Evolutionary conservation across 2,113 vertebrate genomes (phyloP).

Genomic region (Butorides virescens): DNA sequence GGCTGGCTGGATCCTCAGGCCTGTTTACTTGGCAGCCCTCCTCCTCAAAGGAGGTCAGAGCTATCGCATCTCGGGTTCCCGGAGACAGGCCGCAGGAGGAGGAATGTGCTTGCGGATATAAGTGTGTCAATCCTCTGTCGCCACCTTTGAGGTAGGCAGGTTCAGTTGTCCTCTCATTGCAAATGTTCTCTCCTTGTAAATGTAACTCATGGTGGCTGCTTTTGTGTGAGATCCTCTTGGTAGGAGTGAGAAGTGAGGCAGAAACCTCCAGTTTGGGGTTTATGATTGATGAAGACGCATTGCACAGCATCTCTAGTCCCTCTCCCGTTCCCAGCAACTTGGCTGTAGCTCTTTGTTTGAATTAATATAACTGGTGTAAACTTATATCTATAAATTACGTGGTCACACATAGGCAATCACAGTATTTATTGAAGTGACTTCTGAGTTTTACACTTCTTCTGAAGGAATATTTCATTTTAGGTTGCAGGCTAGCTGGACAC

Average conservation of each 20-base stretch:
- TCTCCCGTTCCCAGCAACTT: background rate
- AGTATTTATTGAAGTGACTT: background rate
- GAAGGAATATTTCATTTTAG: background rate
- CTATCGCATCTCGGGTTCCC: background rate
- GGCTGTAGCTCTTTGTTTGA: background rate
- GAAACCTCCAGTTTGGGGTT: background rate
- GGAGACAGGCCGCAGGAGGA: background rate
- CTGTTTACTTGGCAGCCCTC: background rate
- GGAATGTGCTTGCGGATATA: background rate
- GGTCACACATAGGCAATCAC: fast-evolving
- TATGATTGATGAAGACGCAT: background rate
- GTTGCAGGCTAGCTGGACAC: background rate
- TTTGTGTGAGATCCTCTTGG: background rate
- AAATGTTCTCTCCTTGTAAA: background rate
- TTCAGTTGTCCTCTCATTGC: background rate
- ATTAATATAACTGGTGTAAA: background rate
- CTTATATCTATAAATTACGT: background rate
- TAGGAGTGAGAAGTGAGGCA: background rate
- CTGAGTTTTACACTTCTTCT: background rate
- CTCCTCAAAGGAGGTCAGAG: constrained; percentile 9
- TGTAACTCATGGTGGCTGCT: background rate
- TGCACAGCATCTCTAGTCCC: background rate
- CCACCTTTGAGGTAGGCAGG: background rate
- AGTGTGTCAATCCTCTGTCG: background rate
- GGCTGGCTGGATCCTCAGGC: background rate